Evolutionary conservation across 2,888 invertebrate genomes (phyloP).

Genomic region (Rhingia rostrata): DNA sequence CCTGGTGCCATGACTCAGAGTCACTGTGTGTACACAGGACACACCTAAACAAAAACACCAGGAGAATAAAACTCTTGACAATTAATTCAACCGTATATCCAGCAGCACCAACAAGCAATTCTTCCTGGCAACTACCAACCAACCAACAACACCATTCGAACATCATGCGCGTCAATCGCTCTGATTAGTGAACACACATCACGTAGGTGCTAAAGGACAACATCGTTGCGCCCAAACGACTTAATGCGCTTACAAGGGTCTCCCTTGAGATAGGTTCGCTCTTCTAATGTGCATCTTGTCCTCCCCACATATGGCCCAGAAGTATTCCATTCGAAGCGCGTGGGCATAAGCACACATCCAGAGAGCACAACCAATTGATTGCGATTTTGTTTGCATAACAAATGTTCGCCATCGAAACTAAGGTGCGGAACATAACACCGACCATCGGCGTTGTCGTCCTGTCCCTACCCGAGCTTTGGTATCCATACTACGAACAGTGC

Average conservation of each 20-base stretch:
- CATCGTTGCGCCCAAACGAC: conserved; percentile 74
- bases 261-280: conserved; percentile 43
- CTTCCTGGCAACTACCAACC: conserved; percentile 9
- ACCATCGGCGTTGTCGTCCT: conserved; percentile 4
- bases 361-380: conserved; percentile 69
- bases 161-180: conserved; percentile 69
- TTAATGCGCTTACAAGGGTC: conserved; percentile 73
- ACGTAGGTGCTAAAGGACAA: conserved; percentile 75
- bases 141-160: conserved; percentile 28
- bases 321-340: conserved; percentile 37
- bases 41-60: conserved; percentile 60
- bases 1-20: conserved; percentile 58
- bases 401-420: conserved; percentile 69
- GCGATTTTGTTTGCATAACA: conserved; percentile 74
- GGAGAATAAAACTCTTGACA: conserved; percentile 41
- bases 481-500: not conserved
- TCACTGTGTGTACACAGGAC: conserved; percentile 66
- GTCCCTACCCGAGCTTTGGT: conserved; percentile 8
- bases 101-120: not conserved
- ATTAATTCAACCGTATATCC: conserved; percentile 52
- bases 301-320: conserved; percentile 23
- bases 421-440: conserved; percentile 73
- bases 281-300: conserved; percentile 55
- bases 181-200: conserved; percentile 75
- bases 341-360: conserved; percentile 57